These are phyloP conservation scores for Rallus limicola DNA, from an alignment of 2,113 vertebrate genomes.

Conservation along the genomic window DNA sequence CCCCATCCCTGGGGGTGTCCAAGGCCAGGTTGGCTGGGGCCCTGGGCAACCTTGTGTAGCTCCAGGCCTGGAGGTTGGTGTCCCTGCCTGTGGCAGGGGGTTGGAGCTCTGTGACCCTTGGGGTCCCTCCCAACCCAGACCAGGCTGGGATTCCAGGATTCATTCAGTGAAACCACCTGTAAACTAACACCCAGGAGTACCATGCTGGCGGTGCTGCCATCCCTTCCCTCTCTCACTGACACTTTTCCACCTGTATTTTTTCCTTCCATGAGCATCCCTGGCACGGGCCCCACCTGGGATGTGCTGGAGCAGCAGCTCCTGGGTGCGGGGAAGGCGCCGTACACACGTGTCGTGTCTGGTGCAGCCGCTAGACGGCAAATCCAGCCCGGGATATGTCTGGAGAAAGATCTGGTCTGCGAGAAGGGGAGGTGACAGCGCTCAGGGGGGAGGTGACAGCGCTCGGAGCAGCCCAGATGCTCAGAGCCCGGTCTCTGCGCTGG, in stretches of 20 bases:
- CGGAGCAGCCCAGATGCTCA: background rate
- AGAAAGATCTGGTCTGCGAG: background rate
- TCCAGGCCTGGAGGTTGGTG: too few relatives aligned
- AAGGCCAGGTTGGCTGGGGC: too few relatives aligned
- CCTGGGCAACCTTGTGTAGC: too few relatives aligned
- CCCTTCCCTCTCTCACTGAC: background rate
- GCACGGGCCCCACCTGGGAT: background rate
- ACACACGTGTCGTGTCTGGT: background rate
- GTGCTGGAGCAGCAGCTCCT: background rate
- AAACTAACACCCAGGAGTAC: background rate
- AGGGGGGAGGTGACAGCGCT: background rate
- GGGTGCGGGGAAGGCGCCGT: background rate
- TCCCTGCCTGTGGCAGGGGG: too few relatives aligned
- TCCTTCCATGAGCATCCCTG: rapidly evolving
- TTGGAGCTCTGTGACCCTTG: too few relatives aligned
- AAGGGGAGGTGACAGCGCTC: background rate
- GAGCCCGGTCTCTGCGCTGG: background rate
- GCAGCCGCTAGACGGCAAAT: slow-evolving; percentile 55
- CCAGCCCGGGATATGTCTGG: background rate
- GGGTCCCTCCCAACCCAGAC: too few relatives aligned
- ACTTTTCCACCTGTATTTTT: background rate
- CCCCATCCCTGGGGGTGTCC: too few relatives aligned
- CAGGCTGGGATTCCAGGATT: too few relatives aligned
- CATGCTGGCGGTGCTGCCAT: rapidly evolving
- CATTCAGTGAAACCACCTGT: background rate